Conservation (phyloP, 2,797 vertebrate species). For the Sebastiscus tertius region DNA sequence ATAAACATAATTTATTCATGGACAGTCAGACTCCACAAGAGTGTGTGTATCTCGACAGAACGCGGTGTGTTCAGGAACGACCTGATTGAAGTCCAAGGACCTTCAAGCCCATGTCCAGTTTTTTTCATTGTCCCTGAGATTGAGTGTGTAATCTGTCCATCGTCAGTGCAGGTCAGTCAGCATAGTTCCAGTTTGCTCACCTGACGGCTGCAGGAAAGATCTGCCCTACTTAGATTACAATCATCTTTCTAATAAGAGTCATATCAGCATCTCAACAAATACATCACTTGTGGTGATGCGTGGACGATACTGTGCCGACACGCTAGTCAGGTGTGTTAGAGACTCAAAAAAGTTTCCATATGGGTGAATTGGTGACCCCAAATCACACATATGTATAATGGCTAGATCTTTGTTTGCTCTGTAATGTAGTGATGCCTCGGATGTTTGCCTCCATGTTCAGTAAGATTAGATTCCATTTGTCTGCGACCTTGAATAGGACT, state of each 20-base stretch:
- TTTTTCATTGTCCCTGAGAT: constrained; percentile 8
- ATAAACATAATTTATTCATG: no score
- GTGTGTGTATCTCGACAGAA: no score
- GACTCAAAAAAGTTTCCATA: background rate
- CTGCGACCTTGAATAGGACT: background rate
- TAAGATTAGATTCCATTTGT: background rate
- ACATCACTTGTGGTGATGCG: background rate
- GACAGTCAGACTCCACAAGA: no score
- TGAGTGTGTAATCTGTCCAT: background rate
- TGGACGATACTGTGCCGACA: background rate
- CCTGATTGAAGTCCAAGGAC: no score
- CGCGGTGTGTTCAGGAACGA: no score
- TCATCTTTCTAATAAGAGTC: background rate
- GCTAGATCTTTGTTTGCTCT: background rate
- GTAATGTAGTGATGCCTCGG: background rate
- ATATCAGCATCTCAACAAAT: background rate
- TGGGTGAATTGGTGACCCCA: background rate
- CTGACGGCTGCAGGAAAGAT: background rate
- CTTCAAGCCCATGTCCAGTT: no score
- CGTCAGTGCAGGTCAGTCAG: background rate
- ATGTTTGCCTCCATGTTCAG: background rate
- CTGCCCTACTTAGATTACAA: background rate
- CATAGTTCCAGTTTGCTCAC: background rate
- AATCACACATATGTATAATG: background rate
- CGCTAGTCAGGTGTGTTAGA: background rate